Percentiles rank a stretch among this genome's conserved stretches.
Evolutionary conservation across 2,797 vertebrate species (phyloP).

Genomic region (Labeo calbasu): DNA sequence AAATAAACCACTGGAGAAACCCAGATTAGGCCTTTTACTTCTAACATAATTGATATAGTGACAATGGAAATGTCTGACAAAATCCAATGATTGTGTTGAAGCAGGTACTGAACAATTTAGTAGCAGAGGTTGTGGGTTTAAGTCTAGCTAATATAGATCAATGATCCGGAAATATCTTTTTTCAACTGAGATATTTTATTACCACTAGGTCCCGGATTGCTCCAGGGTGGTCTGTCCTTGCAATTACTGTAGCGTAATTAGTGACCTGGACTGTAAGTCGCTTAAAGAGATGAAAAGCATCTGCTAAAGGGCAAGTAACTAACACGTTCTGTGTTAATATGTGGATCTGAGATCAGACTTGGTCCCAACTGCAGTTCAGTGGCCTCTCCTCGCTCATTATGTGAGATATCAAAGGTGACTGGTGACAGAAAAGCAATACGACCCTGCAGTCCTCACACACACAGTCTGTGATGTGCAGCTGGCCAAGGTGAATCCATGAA

Average conservation of each 20-base stretch:
- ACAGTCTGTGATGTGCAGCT: not conserved
- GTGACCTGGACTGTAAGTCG: not conserved
- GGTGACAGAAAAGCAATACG: constrained; percentile 33
- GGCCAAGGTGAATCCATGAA: not conserved
- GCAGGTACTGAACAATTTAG: not conserved
- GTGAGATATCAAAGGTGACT: constrained; percentile 12
- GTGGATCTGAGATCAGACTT: not conserved
- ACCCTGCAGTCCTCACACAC: constrained; percentile 7
- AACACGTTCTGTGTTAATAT: not conserved
- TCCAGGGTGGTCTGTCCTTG: constrained; percentile 1
- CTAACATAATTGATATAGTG: not conserved
- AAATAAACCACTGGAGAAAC: not conserved
- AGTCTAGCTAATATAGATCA: not conserved
- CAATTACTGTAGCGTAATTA: constrained; percentile 9
- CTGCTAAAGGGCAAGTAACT: constrained; percentile 21
- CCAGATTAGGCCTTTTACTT: not conserved
- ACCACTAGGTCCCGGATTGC: not conserved
- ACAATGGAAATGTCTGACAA: not conserved
- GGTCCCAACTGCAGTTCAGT: not conserved
- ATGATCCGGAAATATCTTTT: not conserved
- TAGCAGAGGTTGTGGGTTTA: not conserved
- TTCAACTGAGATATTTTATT: constrained; percentile 5
- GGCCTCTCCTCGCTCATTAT: not conserved
- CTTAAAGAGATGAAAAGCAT: not conserved
- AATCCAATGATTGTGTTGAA: not conserved